A percentile compares a stretch with the other conserved stretches of the same genome.
These are phyloP conservation scores for Graphium colonna DNA, from an alignment of 2,888 invertebrate genomes.

Conservation along the genomic window DNA sequence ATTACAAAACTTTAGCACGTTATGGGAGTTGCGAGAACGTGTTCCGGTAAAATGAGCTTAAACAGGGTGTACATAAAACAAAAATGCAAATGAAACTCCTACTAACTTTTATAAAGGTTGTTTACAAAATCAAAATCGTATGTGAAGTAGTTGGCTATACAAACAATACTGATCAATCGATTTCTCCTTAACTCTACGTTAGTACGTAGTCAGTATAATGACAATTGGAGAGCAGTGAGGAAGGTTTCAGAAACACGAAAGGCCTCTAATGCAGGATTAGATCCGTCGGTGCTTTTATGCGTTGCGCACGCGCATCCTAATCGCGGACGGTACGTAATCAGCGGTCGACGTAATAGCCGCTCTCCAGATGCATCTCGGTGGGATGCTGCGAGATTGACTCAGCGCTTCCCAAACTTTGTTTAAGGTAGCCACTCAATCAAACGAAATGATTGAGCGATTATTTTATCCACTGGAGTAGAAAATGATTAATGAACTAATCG, in stretches of 20 bases:
- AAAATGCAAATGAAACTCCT: no score
- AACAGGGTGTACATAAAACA: conserved; percentile 22
- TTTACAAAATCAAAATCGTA: no score
- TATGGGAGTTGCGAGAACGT: conserved; percentile 41
- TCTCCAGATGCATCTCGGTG: conserved; percentile 20
- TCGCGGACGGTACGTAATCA: conserved; percentile 63
- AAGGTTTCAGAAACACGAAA: conserved; percentile 12
- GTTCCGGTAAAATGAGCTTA: conserved; percentile 41
- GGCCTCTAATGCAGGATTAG: conserved; percentile 46
- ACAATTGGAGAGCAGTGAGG: background rate
- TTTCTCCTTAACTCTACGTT: no score
- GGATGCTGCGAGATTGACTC: conserved; percentile 6
- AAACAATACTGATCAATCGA: no score
- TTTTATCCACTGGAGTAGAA: background rate
- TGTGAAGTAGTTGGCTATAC: no score
- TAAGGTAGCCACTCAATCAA: background rate
- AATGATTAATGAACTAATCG: background rate
- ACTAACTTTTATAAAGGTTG: no score
- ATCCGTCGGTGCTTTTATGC: conserved; percentile 64
- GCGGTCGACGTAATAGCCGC: conserved; percentile 42
- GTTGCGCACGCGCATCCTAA: conserved; percentile 56
- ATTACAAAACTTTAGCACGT: conserved; percentile 36
- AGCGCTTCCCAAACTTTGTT: conserved; percentile 14
- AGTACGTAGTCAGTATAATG: background rate
- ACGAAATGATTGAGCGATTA: background rate